Evolutionary conservation across 2,113 vertebrate species (phyloP).

Genomic region (Heliornis fulica): DNA sequence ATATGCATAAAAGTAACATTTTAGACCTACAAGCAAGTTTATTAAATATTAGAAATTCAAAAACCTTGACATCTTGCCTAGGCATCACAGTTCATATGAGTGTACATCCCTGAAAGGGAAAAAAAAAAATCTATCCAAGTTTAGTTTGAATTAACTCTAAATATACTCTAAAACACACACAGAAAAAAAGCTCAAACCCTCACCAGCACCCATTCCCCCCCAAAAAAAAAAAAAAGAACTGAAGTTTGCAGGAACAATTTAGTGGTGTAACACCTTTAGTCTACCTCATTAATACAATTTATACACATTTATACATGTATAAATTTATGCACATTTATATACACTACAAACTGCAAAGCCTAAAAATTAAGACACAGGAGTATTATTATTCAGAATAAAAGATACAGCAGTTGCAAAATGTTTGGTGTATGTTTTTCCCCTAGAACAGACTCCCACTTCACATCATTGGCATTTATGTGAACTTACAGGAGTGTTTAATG

Average conservation of each 20-base stretch:
- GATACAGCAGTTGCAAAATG: not conserved
- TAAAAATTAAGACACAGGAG: not conserved
- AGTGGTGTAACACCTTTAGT: accelerated
- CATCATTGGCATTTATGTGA: not conserved
- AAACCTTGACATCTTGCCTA: not conserved
- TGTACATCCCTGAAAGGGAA: not conserved
- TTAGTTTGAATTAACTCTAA: not conserved
- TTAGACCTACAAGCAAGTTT: not conserved
- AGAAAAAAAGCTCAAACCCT: no score
- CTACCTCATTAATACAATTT: not conserved
- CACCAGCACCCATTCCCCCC: no score
- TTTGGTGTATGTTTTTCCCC: not conserved
- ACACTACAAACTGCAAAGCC: not conserved
- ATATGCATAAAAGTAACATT: not conserved
- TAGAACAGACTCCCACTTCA: not conserved
- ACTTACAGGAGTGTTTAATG: not conserved
- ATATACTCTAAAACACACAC: not conserved
- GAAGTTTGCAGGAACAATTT: not conserved
- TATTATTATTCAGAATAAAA: not conserved
- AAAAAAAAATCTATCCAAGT: not conserved
- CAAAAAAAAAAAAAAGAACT: not conserved
- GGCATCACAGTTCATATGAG: not conserved
- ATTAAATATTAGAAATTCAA: not conserved
- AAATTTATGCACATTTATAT: not conserved
- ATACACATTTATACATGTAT: not conserved